phyloP scores from a whole-genome alignment of 2,888 invertebrate genomes.

The Hydropsyche betteni region DNA sequence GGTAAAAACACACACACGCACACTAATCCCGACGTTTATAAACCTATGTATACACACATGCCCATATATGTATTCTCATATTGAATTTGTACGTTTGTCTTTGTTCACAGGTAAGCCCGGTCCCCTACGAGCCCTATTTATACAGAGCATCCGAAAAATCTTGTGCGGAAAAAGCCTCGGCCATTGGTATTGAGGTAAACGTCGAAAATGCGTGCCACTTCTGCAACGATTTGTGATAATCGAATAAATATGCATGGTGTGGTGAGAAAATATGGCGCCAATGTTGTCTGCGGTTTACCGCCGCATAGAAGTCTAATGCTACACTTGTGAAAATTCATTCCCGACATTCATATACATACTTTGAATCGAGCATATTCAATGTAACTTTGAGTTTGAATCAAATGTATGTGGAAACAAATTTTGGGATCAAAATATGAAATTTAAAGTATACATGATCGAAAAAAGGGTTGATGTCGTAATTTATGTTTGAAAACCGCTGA shows the following conservation, averaged over 20 bases:
- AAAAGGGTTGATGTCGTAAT: background rate
- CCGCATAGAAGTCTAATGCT: no score
- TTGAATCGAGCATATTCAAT: no score
- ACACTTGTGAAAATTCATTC: no score
- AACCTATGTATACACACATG: background rate
- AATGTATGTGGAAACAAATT: no score
- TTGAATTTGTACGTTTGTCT: constrained; percentile 35
- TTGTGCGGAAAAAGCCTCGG: background rate
- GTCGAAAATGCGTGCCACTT: background rate
- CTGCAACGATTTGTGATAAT: background rate
- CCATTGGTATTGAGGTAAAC: no score
- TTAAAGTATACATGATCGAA: no score
- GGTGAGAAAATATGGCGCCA: background rate
- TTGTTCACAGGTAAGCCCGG: constrained; percentile 37
- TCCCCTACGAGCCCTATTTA: background rate
- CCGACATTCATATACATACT: no score
- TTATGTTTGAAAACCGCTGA: constrained; percentile 14
- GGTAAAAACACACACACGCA: constrained; percentile 43
- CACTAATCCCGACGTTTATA: background rate
- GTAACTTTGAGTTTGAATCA: no score
- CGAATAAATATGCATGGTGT: constrained; percentile 24
- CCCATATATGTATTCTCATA: constrained; percentile 2
- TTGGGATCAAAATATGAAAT: no score
- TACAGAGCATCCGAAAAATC: background rate
- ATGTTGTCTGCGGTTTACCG: background rate